phyloP scores from a whole-genome alignment of 92 coral and sea anemone genomes.

The Parazoanthus swiftii region DNA sequence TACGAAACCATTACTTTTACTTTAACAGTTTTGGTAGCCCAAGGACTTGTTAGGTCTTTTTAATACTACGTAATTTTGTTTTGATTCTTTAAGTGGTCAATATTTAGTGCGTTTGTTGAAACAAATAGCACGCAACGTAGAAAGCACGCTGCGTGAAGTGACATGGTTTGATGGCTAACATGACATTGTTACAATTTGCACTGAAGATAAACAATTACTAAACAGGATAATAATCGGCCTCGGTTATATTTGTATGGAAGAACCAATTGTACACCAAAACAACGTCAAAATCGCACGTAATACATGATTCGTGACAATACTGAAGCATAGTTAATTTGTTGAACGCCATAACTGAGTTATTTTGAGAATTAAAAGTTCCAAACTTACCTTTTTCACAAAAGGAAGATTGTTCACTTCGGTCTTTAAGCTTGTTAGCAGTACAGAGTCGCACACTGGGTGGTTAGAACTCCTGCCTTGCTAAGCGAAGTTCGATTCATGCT shows the following conservation, averaged over 20 bases:
- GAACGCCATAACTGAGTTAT: no score
- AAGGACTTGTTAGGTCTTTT: no score
- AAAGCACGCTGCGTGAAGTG: no score
- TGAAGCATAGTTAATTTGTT: neutral
- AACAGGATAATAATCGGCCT: neutral
- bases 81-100: neutral
- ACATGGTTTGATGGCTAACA: neutral
- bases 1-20: no score
- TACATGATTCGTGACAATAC: neutral
- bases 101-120: neutral
- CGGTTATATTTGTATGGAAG: neutral
- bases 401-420: neutral
- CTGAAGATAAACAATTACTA: neutral
- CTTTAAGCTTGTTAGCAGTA: neutral
- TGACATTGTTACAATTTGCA: neutral
- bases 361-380: neutral
- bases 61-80: no score
- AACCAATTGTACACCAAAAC: neutral
- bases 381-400: neutral
- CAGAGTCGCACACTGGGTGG: neutral
- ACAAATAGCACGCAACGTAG: no score
- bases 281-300: neutral
- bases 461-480: no score
- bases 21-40: no score
- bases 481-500: no score